Base-by-base conservation (phyloP, 1,140 invertebrate genomes). In the Lordiphosa stackelbergi region DNA sequence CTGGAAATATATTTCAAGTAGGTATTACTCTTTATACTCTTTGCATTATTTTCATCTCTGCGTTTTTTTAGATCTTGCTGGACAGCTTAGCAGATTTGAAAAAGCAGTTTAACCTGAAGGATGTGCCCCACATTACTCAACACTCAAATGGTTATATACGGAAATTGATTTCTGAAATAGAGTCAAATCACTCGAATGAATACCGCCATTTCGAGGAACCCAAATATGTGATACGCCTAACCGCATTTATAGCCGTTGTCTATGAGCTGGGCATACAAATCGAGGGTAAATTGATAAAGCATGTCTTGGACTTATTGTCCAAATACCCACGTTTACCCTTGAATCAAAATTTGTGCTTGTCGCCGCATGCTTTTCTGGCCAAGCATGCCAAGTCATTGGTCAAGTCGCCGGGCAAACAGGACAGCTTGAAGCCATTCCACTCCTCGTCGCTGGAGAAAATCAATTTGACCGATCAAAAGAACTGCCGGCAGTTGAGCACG, bases 111-210 rank as follows among this genome's bases (percentile, higher is more conserved):
- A 89, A 90, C 11, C 88, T 91, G 7, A 95, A 94, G 78, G 93
- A 92, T 69, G 89, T 88, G 28, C 73, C 90, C 8, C 75, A 88
- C 41, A 90, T 96, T 77, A 90, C 90, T 41, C 91, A 93, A 65
- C 94, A 96, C 86, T 92, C 96, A 85, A 87, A 90, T 22, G 88
- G 90, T 36, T 96, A 93, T 81, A 88, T 97, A 75, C 77, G 24
- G 91, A 93, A 52, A 73, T 8, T 65, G n/a, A 9, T 66, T 3
- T 13, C 31, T 10, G 53, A 37, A 0, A 47, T 81, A 12, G 77
- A 81, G 6, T 13, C 28, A 0, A 53, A 49, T 35, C 59, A 62
- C 28, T 24, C 41, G n/a, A 60, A 64, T 13, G 75, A 81, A 3
- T 75, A 49, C 3, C 43, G 13, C 0, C 58, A 65, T 22, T 52